Evolutionary conservation across 1,140 invertebrate species (phyloP).

Genomic region (Vollenhovia emeryi): DNA sequence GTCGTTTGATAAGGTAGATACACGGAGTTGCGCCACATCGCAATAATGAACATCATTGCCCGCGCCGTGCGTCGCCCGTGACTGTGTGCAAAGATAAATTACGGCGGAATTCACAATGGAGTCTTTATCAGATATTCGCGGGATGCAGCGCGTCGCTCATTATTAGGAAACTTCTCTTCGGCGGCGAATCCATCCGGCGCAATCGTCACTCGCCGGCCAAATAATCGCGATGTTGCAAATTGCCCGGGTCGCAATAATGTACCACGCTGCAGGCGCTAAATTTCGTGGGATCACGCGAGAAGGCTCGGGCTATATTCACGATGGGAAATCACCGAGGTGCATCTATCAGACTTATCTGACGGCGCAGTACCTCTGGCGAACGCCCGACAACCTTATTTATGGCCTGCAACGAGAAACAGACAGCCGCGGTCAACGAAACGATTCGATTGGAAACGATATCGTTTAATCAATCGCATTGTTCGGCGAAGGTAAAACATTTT

Average conservation of each 20-base stretch:
- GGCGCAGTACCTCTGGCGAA: not conserved
- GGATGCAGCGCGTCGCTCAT: constrained; percentile 27
- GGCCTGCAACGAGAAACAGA: constrained; percentile 51
- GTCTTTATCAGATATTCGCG: constrained; percentile 50
- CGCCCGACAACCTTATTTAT: constrained; percentile 57
- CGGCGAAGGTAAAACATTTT: constrained; percentile 19
- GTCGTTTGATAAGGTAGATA: constrained; percentile 50
- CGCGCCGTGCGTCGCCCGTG: not conserved
- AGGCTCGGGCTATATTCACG: constrained; percentile 60
- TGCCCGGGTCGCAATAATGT: constrained; percentile 36
- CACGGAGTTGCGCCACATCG: constrained; percentile 12
- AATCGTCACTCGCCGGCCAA: constrained; percentile 39
- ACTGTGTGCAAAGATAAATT: constrained; percentile 37
- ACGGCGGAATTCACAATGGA: constrained; percentile 37
- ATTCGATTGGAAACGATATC: constrained; percentile 67
- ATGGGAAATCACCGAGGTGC: constrained; percentile 62
- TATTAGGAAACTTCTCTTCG: constrained; percentile 40
- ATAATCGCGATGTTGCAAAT: constrained; percentile 46
- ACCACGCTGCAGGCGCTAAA: constrained; percentile 41
- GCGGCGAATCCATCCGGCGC: not conserved
- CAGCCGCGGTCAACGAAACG: constrained; percentile 58
- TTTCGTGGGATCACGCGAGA: constrained; percentile 70
- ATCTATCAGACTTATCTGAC: constrained; percentile 73
- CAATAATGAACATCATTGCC: constrained; percentile 34
- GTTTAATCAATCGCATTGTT: constrained; percentile 57